phyloP scores from a whole-genome alignment of 2,888 invertebrate species.

The Coleophora flavipennella region DNA sequence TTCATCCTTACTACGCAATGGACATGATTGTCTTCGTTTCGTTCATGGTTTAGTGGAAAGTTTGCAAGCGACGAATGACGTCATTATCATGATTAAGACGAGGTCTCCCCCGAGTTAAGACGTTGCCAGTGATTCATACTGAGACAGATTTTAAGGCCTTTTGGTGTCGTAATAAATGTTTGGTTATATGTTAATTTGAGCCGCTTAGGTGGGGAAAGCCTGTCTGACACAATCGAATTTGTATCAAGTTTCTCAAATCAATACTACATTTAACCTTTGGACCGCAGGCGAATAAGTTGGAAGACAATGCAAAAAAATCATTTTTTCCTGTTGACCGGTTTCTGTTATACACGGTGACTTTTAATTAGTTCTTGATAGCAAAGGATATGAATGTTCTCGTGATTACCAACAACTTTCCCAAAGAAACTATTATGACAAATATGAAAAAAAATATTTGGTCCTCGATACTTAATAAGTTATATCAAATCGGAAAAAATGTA shows the following conservation, averaged over 20 bases:
- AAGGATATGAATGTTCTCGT: too few relatives aligned
- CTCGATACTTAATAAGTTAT: too few relatives aligned
- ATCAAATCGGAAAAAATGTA: too few relatives aligned
- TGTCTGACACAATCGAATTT: not conserved
- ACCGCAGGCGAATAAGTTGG: too few relatives aligned
- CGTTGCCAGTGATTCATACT: constrained; percentile 48
- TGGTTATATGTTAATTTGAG: constrained; percentile 1
- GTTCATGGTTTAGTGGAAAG: constrained; percentile 22
- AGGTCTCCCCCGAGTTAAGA: constrained; percentile 53
- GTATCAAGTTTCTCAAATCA: not conserved
- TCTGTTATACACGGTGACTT: too few relatives aligned
- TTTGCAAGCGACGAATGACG: constrained; percentile 57
- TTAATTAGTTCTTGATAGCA: too few relatives aligned
- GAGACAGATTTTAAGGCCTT: constrained; percentile 35
- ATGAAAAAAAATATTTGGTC: too few relatives aligned
- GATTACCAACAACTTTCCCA: too few relatives aligned
- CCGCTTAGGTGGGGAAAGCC: not conserved
- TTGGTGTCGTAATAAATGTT: constrained; percentile 25
- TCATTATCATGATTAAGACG: constrained; percentile 61
- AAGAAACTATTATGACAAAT: too few relatives aligned
- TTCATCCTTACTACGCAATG: constrained; percentile 21
- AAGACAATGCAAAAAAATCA: too few relatives aligned
- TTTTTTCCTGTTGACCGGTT: too few relatives aligned
- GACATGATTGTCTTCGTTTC: constrained; percentile 2
- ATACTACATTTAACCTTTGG: not conserved